Evolutionary conservation across 2,113 vertebrate species (phyloP), one percentile per base, ranked within the genome.

Genomic region (Xyrauchen texanus): DNA sequence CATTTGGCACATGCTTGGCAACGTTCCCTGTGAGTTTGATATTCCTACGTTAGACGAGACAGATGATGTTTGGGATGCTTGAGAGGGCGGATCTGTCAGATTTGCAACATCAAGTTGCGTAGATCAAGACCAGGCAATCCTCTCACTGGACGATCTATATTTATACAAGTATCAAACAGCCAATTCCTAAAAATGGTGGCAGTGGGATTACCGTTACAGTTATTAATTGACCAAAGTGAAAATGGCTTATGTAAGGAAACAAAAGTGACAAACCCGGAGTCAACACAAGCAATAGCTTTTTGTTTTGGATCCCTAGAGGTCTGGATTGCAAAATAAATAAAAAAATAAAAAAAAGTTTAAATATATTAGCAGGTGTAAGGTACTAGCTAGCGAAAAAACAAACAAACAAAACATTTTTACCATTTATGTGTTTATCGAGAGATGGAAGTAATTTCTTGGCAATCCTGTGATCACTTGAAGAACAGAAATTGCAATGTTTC

Each of bases 211-310:
- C 90, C 88, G 86, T 82, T 84, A 77, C 76, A 71, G 82, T 88
- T 91, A 90, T 90, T 89, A 51, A 89, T 88, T 85, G 88, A 88
- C 57, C 86, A 85, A 85, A 70, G 85, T 87, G 89, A 87, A 92
- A 91, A 85, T 84, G 78, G 4, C 82, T 84, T n/a, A 2, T 81
- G 78, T 78, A 42, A 79, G 64, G 78, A 58, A 84, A 84, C 0
- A 0, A 80, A 79, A 85, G 46, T 42, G 75, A 51, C 8, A 64
- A 85, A 76, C 65, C 44, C 42, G 64, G 58, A 34, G 81, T 68
- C 80, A 85, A 77, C 68, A 49, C 68, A 9, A 72, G 76, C 21
- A 34, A 34, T 51, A n/a, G 15, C 34, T 8, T 61, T 66, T 74
- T 58, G 46, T 58, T 42, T 80, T 44, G n/a, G 16, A 71, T 55